Evolutionary conservation across 2,797 vertebrate genomes (phyloP).

Genomic region (Pseudocheirus occidentalis): DNA sequence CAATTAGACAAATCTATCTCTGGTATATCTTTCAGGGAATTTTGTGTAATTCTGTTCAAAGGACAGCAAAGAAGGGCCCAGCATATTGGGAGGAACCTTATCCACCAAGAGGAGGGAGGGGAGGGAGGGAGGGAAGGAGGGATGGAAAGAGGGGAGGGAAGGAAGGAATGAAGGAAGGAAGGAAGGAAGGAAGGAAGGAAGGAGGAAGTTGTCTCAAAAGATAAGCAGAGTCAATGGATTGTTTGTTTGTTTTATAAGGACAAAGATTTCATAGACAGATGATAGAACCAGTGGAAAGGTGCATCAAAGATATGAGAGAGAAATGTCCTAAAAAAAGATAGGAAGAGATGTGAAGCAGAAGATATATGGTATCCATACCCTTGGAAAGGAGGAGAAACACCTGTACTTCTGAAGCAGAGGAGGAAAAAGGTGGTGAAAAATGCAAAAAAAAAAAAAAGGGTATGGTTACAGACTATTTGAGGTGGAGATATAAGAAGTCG

Average conservation of each 20-base stretch:
- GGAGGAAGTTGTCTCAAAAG: neutral
- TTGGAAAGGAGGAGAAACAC: neutral
- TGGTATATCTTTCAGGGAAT: neutral
- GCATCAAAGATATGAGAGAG: neutral
- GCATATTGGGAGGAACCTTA: neutral
- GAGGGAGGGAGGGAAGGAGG: neutral
- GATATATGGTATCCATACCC: neutral
- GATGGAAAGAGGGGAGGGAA: neutral
- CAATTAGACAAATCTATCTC: neutral
- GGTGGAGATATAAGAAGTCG: neutral
- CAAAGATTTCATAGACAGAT: neutral
- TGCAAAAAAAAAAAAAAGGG: neutral
- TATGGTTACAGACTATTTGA: neutral
- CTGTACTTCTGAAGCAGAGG: neutral
- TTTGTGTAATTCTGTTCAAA: neutral
- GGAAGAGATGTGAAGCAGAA: neutral
- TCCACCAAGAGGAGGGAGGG: neutral
- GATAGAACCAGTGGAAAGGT: neutral
- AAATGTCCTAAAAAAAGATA: neutral
- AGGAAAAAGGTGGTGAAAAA: neutral
- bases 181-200: neutral
- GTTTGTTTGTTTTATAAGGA: neutral
- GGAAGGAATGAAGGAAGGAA: neutral
- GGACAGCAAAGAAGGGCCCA: neutral
- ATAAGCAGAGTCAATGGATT: neutral